Conservation (phyloP, 2,888 invertebrate species). For the Conus canariensis region DNA sequence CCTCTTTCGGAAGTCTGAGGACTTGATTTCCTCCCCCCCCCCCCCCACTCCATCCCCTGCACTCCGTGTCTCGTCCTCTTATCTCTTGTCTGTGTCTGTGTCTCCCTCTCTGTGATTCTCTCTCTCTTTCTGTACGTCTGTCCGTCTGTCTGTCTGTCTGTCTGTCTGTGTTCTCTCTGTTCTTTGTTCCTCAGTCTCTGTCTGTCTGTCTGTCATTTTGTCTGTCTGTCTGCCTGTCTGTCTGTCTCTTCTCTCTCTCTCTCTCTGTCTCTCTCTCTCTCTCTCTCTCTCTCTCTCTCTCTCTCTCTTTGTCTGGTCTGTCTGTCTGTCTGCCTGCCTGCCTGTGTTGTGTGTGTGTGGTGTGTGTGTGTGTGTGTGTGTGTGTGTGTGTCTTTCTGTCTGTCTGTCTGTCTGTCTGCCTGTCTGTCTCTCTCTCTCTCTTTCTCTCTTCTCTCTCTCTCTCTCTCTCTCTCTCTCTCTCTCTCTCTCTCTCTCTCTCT, state of each 20-base stretch:
- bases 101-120: no score
- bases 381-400: constrained; percentile 31
- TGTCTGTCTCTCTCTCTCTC: constrained; percentile 23
- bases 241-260: neutral
- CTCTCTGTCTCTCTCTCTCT: constrained; percentile 8
- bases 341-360: no score
- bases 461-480: neutral
- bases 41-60: no score
- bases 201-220: neutral
- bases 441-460: neutral
- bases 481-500: no score
- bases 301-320: constrained; percentile 25
- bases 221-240: neutral
- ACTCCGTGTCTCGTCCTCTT: neutral
- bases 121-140: neutral
- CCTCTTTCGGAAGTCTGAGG: no score
- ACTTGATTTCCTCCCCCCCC: no score
- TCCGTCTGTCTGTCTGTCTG: neutral
- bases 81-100: no score
- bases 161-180: neutral
- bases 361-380: no score
- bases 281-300: neutral
- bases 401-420: constrained; percentile 28
- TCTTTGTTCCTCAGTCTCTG: neutral
- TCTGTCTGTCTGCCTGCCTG: constrained; percentile 28